Evolutionary conservation across 1,140 invertebrate species (phyloP).

Genomic region (Melitaea cinxia): DNA sequence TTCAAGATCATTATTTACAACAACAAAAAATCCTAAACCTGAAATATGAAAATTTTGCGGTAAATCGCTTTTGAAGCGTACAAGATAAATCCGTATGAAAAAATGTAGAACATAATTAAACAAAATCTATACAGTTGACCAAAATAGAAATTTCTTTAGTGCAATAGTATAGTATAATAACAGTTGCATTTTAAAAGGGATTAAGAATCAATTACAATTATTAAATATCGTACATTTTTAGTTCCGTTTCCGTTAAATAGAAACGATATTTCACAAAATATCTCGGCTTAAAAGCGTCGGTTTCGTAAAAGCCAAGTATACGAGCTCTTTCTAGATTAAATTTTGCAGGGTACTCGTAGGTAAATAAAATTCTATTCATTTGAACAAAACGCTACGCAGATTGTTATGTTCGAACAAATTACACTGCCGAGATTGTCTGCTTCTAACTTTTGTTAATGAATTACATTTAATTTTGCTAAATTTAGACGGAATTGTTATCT

Average conservation of each 20-base stretch:
- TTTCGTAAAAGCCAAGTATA: slow-evolving; percentile 22
- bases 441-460: background rate
- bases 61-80: no score
- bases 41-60: no score
- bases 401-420: slow-evolving; percentile 14
- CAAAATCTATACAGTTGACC: no score
- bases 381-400: slow-evolving; percentile 21
- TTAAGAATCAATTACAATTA: background rate
- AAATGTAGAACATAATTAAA: no score
- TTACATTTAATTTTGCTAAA: background rate
- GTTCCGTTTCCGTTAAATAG: slow-evolving; percentile 11
- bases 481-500: background rate
- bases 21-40: no score
- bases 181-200: no score
- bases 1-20: no score
- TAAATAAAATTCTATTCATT: slow-evolving; percentile 31
- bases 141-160: no score
- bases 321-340: slow-evolving; percentile 32
- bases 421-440: background rate
- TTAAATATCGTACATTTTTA: slow-evolving; percentile 25
- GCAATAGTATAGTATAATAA: no score
- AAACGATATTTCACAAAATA: slow-evolving; percentile 27
- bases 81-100: no score
- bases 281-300: slow-evolving; percentile 17
- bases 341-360: slow-evolving; percentile 24